Evolutionary conservation across 1,140 invertebrate species (phyloP).

Genomic region (Saccostrea echinata): DNA sequence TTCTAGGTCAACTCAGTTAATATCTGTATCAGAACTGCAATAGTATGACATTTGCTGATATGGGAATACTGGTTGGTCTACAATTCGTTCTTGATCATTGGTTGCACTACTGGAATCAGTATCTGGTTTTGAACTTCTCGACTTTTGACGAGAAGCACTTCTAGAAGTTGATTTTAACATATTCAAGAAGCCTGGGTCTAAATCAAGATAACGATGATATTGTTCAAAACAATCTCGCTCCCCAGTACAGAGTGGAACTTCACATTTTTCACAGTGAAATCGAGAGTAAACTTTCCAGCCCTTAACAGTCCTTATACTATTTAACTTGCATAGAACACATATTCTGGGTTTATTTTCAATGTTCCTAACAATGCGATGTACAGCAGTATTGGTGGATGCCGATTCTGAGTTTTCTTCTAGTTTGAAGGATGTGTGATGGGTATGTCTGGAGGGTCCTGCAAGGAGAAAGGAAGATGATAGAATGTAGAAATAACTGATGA

Average conservation of each 20-base stretch:
- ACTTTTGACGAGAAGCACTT: background rate
- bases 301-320: constrained; percentile 52
- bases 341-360: constrained; percentile 46
- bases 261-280: constrained; percentile 52
- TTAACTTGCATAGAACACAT: constrained; percentile 50
- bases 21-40: constrained; percentile 22
- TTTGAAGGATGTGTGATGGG: constrained; percentile 27
- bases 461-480: constrained; percentile 38
- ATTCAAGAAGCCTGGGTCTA: background rate
- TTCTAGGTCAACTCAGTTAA: background rate
- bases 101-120: background rate
- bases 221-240: constrained; percentile 54
- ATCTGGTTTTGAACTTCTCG: background rate
- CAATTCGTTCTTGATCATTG: background rate
- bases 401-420: constrained; percentile 37
- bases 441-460: background rate
- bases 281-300: constrained; percentile 53
- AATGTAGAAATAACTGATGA: constrained; percentile 22
- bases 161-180: background rate
- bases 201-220: constrained; percentile 38
- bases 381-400: constrained; percentile 2
- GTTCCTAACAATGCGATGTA: constrained; percentile 50
- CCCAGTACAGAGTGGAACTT: constrained; percentile 52
- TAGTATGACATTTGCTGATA: constrained; percentile 14
- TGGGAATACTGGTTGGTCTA: constrained; percentile 20